phyloP scores from a whole-genome alignment of 2,888 invertebrate genomes.

The Cyrtodaria siliqua region DNA sequence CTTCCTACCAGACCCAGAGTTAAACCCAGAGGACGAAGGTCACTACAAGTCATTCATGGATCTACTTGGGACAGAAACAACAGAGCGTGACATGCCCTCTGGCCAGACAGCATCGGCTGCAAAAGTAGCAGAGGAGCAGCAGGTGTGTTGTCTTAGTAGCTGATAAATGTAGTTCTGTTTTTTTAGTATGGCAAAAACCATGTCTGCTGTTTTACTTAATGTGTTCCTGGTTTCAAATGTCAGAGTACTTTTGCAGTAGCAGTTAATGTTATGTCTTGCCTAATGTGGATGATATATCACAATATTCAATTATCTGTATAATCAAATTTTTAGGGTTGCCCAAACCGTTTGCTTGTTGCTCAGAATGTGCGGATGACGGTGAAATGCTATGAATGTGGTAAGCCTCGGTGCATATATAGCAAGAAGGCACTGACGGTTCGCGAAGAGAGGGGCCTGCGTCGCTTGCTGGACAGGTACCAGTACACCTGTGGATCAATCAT shows the following conservation, averaged over 20 bases:
- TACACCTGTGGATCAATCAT: conserved; percentile 42
- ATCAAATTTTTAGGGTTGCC: conserved; percentile 29
- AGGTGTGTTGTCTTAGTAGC: conserved; percentile 28
- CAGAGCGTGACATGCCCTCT: conserved; percentile 42
- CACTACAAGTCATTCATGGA: conserved; percentile 41
- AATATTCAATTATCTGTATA: not conserved
- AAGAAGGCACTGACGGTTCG: conserved; percentile 37
- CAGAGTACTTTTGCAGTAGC: conserved; percentile 5
- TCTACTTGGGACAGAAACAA: conserved; percentile 33
- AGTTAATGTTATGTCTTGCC: conserved; percentile 1
- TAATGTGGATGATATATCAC: conserved; percentile 11
- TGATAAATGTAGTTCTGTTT: not conserved
- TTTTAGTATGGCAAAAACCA: not conserved
- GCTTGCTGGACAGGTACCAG: conserved; percentile 34
- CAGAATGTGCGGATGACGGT: conserved; percentile 43
- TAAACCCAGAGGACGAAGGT: conserved; percentile 17
- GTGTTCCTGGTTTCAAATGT: conserved; percentile 1
- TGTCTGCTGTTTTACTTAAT: conserved; percentile 5
- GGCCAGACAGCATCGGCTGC: conserved; percentile 12
- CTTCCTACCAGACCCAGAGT: conserved; percentile 51
- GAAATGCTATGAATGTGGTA: conserved; percentile 38
- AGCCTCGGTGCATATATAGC: conserved; percentile 49
- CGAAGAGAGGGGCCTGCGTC: conserved; percentile 25
- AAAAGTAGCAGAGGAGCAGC: conserved; percentile 47
- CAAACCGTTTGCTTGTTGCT: conserved; percentile 25